phyloP scores from a whole-genome alignment of 2,113 vertebrate species.

The Stigmatopora argus region DNA sequence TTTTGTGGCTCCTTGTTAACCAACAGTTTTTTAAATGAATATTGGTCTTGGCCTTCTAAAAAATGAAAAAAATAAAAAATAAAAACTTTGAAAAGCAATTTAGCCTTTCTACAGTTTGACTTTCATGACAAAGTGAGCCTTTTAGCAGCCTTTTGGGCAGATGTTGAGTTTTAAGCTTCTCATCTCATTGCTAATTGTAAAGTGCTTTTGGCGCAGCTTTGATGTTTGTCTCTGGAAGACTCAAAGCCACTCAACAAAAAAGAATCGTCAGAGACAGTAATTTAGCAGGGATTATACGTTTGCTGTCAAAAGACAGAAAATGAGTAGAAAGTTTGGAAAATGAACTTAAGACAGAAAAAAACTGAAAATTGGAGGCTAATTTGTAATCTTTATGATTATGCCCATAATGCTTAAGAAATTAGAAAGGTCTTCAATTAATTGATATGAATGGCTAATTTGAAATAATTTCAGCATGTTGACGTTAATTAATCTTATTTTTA shows the following conservation, averaged over 20 bases:
- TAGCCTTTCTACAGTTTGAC: neutral
- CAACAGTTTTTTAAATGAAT: too few relatives aligned
- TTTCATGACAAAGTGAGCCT: neutral
- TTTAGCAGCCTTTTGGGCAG: neutral
- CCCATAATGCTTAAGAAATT: neutral
- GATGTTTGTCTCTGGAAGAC: slow-evolving; percentile 61
- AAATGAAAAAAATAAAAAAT: neutral
- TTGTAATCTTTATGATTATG: neutral
- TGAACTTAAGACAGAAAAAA: neutral
- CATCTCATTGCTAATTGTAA: slow-evolving; percentile 49
- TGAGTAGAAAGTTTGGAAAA: neutral
- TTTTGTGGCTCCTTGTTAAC: neutral
- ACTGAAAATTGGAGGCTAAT: neutral
- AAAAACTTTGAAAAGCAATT: neutral
- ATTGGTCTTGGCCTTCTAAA: neutral
- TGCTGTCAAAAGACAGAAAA: slow-evolving; percentile 12
- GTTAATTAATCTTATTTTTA: too few relatives aligned
- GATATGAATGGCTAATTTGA: neutral
- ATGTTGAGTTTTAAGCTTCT: slow-evolving; percentile 49
- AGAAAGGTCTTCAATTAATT: neutral
- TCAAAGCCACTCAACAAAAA: slow-evolving; percentile 48
- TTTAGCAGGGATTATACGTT: slow-evolving; percentile 36
- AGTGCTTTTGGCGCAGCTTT: slow-evolving; percentile 57
- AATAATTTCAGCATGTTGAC: neutral
- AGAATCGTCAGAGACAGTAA: slow-evolving; percentile 34